A percentile compares a stretch with the other conserved stretches of the same genome.
Evolutionary conservation across 1,140 invertebrate genomes (phyloP).

Genomic region (Drosophila parabipectinata): DNA sequence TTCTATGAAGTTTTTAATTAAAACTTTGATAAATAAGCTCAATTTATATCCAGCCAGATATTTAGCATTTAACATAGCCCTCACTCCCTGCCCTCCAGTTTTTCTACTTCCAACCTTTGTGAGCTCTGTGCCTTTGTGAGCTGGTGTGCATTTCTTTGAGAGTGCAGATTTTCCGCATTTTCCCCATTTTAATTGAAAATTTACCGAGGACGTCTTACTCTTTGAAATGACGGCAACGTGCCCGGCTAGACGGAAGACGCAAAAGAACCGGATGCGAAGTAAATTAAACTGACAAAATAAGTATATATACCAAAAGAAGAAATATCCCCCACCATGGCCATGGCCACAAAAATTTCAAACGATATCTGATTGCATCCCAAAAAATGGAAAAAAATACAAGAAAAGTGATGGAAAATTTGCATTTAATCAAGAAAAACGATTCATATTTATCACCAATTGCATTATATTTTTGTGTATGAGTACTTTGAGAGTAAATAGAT

Average conservation of each 20-base stretch:
- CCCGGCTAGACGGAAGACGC: conserved; percentile 17
- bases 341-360: conserved; percentile 9
- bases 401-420: neutral
- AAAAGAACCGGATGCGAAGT: conserved; percentile 6
- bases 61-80: conserved; percentile 58
- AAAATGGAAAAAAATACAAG: neutral
- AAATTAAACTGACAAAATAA: conserved; percentile 42
- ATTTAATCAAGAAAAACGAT: conserved; percentile 31
- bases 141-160: conserved; percentile 58
- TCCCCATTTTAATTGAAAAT: conserved; percentile 72
- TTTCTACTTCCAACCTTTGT: neutral
- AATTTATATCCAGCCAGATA: conserved; percentile 74
- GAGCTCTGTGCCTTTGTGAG: neutral
- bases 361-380: neutral
- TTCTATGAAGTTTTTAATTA: conserved; percentile 76
- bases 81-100: neutral
- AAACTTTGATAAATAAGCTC: conserved; percentile 82
- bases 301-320: neutral
- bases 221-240: conserved; percentile 37
- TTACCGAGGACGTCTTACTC: conserved; percentile 37
- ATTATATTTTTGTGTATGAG: conserved; percentile 21
- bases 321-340: conserved; percentile 4
- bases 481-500: conserved; percentile 21
- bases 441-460: conserved; percentile 27
- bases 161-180: conserved; percentile 67